Evolutionary conservation across 2,797 vertebrate genomes (phyloP), one percentile per base, ranked within the genome.

Genomic region (Artibeus lituratus): DNA sequence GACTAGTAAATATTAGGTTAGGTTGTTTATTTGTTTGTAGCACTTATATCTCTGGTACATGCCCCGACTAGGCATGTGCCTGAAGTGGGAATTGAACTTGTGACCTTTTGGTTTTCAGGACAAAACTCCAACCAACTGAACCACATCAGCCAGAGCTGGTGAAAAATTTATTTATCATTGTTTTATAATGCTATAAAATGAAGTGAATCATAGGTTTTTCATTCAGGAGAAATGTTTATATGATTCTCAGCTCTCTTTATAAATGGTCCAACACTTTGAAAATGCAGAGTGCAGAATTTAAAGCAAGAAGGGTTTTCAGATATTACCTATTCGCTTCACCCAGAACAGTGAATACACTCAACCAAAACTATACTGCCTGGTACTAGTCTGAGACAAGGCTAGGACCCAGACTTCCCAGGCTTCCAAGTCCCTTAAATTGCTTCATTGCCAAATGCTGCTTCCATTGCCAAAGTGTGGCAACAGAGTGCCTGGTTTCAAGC

Each of bases 181-280:
- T 91, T 87, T 83, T 91, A 37, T 19, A 90, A 78, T 78, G 83
- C 65, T 83, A 84, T n/a, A 69, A 77, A 86, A 69, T 89, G 16
- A 78, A 84, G 5, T 65, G 39, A 87, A 91, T 55, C 10, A 65
- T 84, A 55, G 57, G 2, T 76, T 47, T 81, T 73, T 15, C 10
- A 32, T 59, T 49, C 15, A 74, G n/a, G 2, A 84, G 21, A 87
- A 94, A 59, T 10, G 24, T 35, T 82, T 72, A n/a, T 21, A 73
- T 42, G 44, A 77, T 65, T 87, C 3, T 7, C 44, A 32, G 14
- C 14, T 82, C 81, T 87, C 49, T 90, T 77, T 72, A 87, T 44
- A 87, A 1, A 10, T 21, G n/a, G 22, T 47, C 18, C 74, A 85
- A 83, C 19, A 70, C 49, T 72, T 67, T 88, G 21, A 70, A 16